Evolutionary conservation across 2,888 invertebrate genomes (phyloP).

Genomic region (Ophion costatus): DNA sequence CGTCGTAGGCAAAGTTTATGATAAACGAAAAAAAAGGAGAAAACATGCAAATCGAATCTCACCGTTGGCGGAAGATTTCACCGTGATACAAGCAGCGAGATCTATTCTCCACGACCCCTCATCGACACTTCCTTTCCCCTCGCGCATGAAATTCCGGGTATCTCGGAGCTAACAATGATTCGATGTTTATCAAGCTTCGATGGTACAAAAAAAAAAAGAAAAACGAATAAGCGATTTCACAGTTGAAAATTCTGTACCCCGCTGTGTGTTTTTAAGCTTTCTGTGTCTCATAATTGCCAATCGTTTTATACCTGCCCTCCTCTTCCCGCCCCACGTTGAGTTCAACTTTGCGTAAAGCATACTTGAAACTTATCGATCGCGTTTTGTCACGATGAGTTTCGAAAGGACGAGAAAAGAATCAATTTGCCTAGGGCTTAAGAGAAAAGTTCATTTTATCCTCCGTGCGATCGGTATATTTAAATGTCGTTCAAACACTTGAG

Average conservation of each 20-base stretch:
- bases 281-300: slow-evolving; percentile 55
- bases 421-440: neutral
- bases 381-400: slow-evolving; percentile 16
- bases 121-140: neutral
- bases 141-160: slow-evolving; percentile 9
- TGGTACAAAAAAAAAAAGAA: slow-evolving; percentile 2
- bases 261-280: slow-evolving; percentile 66
- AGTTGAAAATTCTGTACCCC: slow-evolving; percentile 63
- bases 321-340: neutral
- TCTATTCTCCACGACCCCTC: neutral
- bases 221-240: slow-evolving; percentile 48
- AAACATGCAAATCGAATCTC: slow-evolving; percentile 26
- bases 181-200: slow-evolving; percentile 14
- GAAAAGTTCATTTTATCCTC: slow-evolving; percentile 12
- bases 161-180: slow-evolving; percentile 13
- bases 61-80: slow-evolving; percentile 8
- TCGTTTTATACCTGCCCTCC: neutral
- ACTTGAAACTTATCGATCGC: slow-evolving; percentile 32
- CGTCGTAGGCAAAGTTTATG: slow-evolving; percentile 4
- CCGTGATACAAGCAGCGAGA: slow-evolving; percentile 14
- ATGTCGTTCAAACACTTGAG: slow-evolving; percentile 15
- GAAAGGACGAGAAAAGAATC: neutral
- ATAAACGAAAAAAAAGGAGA: neutral
- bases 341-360: slow-evolving; percentile 33
- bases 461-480: slow-evolving; percentile 30